Conservation (phyloP, 2,797 vertebrate species). For the Anguilla pacifica region DNA sequence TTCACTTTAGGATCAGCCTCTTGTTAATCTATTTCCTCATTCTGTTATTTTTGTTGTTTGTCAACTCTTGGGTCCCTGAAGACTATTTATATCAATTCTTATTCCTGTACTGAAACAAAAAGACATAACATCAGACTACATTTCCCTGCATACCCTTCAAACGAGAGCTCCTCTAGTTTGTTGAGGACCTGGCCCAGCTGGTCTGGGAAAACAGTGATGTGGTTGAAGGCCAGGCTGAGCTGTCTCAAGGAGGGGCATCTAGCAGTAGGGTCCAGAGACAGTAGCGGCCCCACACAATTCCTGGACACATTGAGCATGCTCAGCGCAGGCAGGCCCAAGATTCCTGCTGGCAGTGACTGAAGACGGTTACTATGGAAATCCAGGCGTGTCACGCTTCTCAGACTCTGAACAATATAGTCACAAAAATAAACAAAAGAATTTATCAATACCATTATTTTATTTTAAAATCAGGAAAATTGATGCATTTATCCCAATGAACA, state of each 20-base stretch:
- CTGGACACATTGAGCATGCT: constrained; percentile 83
- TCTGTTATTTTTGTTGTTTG: background rate
- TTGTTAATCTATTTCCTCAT: background rate
- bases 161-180: constrained; percentile 81
- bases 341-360: constrained; percentile 72
- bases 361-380: constrained; percentile 91
- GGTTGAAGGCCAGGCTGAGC: constrained; percentile 90
- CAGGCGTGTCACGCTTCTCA: constrained; percentile 84
- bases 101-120: background rate
- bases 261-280: constrained; percentile 68
- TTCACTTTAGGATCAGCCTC: background rate
- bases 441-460: background rate
- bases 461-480: no score
- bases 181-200: constrained; percentile 67
- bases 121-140: background rate
- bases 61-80: background rate
- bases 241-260: constrained; percentile 79
- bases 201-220: constrained; percentile 74
- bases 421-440: constrained; percentile 34
- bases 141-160: constrained; percentile 81
- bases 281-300: constrained; percentile 82
- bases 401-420: constrained; percentile 71
- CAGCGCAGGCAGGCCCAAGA: constrained; percentile 83
- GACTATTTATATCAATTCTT: background rate
- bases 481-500: no score